A percentile compares a stretch with the other conserved stretches of the same genome.
These are phyloP conservation scores for Adoxophyes honmai DNA, from an alignment of 1,140 invertebrate genomes.

Conservation along the genomic window DNA sequence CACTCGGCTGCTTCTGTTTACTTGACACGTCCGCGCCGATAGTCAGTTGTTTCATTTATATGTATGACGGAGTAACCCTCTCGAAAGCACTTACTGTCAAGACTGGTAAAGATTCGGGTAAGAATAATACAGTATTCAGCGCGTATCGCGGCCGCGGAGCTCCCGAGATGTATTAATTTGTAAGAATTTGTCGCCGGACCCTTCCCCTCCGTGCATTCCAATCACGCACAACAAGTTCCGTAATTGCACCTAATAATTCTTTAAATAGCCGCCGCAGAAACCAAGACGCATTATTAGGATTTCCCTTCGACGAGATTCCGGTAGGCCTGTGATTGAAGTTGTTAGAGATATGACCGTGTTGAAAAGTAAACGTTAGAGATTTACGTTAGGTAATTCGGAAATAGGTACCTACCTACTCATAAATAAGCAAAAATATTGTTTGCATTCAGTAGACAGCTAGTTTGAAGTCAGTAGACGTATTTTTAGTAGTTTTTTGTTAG, in stretches of 20 bases:
- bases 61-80: conserved; percentile 14
- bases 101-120: conserved; percentile 36
- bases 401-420: no score
- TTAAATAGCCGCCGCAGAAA: conserved; percentile 52
- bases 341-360: no score
- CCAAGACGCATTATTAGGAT: conserved; percentile 9
- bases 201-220: conserved; percentile 57
- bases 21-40: background rate
- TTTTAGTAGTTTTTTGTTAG: no score
- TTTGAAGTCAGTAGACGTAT: no score
- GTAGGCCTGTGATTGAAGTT: background rate
- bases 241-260: conserved; percentile 76
- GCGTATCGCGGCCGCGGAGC: conserved; percentile 58
- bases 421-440: no score
- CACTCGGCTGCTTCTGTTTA: conserved; percentile 6
- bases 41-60: conserved; percentile 9
- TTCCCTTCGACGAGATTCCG: background rate
- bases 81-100: conserved; percentile 26
- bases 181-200: conserved; percentile 69
- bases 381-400: no score
- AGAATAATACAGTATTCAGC: conserved; percentile 66
- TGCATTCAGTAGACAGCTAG: no score
- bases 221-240: conserved; percentile 73
- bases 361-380: no score
- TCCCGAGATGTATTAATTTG: conserved; percentile 74